A percentile compares a stretch with the other conserved stretches of the same genome.
These are phyloP conservation scores for Theretra japonica DNA, from an alignment of 2,888 invertebrate species.

Conservation along the genomic window DNA sequence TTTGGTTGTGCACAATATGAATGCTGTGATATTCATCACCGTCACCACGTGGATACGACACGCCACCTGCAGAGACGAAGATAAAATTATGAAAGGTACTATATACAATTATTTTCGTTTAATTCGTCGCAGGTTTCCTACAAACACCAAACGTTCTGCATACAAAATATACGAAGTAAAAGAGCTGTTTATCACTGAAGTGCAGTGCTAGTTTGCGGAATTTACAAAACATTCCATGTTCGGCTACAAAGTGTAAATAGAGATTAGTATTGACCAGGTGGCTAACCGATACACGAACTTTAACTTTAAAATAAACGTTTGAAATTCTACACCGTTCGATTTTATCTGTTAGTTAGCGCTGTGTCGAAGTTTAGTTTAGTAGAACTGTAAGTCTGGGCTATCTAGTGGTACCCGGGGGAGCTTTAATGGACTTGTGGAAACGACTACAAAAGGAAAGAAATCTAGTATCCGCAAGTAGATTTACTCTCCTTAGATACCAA, in stretches of 20 bases:
- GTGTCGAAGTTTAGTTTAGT: slow-evolving; percentile 39
- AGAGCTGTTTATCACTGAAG: too few relatives aligned
- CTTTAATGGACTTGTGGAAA: slow-evolving; percentile 72
- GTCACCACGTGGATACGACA: slow-evolving; percentile 40
- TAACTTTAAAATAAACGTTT: neutral
- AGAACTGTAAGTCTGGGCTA: slow-evolving; percentile 60
- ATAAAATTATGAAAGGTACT: slow-evolving; percentile 76
- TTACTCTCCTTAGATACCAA: slow-evolving; percentile 65
- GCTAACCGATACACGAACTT: neutral
- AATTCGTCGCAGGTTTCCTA: neutral
- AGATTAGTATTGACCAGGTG: neutral
- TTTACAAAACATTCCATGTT: slow-evolving; percentile 17
- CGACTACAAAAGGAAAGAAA: slow-evolving; percentile 69
- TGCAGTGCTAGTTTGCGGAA: neutral
- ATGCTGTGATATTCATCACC: slow-evolving; percentile 15
- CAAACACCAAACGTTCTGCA: neutral
- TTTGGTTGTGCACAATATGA: slow-evolving; percentile 47
- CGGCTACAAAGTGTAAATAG: neutral
- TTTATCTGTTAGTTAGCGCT: slow-evolving; percentile 5
- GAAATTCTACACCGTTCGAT: neutral
- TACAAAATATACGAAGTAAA: neutral
- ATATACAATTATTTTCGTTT: neutral
- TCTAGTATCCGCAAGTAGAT: slow-evolving; percentile 69
- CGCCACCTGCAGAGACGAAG: slow-evolving; percentile 70
- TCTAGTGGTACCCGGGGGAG: slow-evolving; percentile 63